Base-by-base conservation (phyloP, 53 echinoderm and acorn worm species). In the Mesocentrotus franciscanus region DNA sequence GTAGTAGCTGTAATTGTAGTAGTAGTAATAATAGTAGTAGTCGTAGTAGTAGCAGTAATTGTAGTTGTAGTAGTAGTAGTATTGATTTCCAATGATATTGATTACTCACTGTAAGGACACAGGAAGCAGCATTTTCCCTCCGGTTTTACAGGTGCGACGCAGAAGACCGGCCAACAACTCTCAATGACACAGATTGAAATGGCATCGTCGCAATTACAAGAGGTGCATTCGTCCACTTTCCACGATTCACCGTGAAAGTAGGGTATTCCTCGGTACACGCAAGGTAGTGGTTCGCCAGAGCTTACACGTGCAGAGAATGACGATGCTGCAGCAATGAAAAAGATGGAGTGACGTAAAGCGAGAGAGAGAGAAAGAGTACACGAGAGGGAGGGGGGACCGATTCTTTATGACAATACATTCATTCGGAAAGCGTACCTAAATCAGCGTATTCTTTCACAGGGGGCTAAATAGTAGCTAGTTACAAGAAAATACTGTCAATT, bases 71-170 rank as follows among this genome's bases (percentile, higher is more conserved):
- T n/a, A n/a, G n/a, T n/a, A n/a, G n/a, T n/a, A n/a, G n/a, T n/a
- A n/a, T n/a, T n/a, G n/a, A n/a, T n/a, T n/a, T n/a, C n/a, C n/a
- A n/a, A n/a, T n/a, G 6, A 49, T 49, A 5, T 6, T 7, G 6
- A 49, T 49, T 15, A 76, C 97, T 96, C 79, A 97, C 97, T 90
- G 96, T 97, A 97, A 10, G 97, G 97, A 66, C 97, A 97, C 1
- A 95, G 85, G 57, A 91, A 89, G 89, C 97, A 97, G 61, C 97
- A 97, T 93, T 96, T 96, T 60, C 93, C 96, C 5, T 72, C 89
- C 33, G 70, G 95, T 39, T 92, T 61, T 7, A 95, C 34, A 1
- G 97, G 97, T 36, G 93, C 95, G 29, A 59, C 58, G 85, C 97
- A 97, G 64, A 95, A 96, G 32, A 93, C 85, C 1, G 97, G 96